Base-by-base conservation (phyloP, 2,797 vertebrate species). In the Alca torda region DNA sequence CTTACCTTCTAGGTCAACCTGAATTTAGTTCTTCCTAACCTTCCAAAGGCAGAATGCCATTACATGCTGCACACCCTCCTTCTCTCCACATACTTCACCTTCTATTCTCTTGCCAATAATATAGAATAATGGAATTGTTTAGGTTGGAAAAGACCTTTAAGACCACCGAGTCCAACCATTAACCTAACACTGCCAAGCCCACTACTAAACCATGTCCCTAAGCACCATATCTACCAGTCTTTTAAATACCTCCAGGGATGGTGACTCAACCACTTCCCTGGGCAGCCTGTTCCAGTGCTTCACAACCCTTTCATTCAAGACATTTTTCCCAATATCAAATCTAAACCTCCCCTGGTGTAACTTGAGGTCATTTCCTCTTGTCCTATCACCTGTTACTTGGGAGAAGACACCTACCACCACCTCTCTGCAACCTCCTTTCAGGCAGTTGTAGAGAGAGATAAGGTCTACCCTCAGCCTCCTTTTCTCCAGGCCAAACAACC, bases 391-490 rank as follows among this genome's bases (percentile, higher is more conserved):
- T 28, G 33, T 74, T 24, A 31, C 43, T 28, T 31, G 28, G 18
- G 11, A 43, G 18, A 60, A 70, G 18, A 70, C 28, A 25, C 11
- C 0, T 0, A 33, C 10, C 1, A 5, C 5, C 14, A 14, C 39
- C 26, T 69, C 1, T 0, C 15, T 30, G 14, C 43, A 43, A 6
- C 11, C 12, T 39, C 25, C 37, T 64, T 59, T 48, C 73, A 87
- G 19, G 39, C 9, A 64, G 35, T 7, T 84, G 8, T 15, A 54
- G 17, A 43, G 15, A 45, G 13, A 0, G 0, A 43, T 43, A 15
- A 74, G 25, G 50, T 67, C 20, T 28, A 16, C 5, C 25, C n/a
- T 53, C 7, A 74, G 5, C 10, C 28, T 78, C 2, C n/a, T 65
- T 13, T 70, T n/a, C 53, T 78, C 9, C 57, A 79, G 30, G 1